Percentiles rank a stretch among this genome's conserved stretches.
These are phyloP conservation scores for Pachydiplax longipennis DNA, from an alignment of 2,888 invertebrate genomes.

Conservation along the genomic window DNA sequence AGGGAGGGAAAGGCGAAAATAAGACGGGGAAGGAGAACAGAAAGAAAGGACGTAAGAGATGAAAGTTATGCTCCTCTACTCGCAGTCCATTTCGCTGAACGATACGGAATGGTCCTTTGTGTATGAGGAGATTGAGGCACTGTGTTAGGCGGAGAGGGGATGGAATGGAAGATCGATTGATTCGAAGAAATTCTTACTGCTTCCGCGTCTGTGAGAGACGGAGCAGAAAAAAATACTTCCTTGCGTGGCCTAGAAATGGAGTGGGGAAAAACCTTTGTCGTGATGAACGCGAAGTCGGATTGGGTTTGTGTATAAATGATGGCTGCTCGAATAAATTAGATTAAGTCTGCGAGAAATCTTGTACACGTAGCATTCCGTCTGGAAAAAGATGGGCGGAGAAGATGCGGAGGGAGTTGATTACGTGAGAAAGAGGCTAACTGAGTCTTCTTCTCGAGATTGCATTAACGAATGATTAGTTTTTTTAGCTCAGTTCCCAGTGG, in stretches of 20 bases:
- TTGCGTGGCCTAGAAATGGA: background rate
- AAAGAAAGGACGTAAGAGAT: background rate
- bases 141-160: background rate
- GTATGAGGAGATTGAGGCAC: background rate
- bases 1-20: background rate
- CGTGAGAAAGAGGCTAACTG: background rate
- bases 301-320: slow-evolving; percentile 43
- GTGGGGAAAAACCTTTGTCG: slow-evolving; percentile 24
- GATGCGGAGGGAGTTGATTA: background rate
- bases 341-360: slow-evolving; percentile 35
- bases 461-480: background rate
- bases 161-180: background rate
- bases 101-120: background rate
- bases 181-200: background rate
- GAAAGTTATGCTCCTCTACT: background rate
- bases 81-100: background rate
- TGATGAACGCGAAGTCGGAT: slow-evolving; percentile 29
- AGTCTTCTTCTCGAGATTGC: background rate
- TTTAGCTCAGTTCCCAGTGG: background rate
- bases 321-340: slow-evolving; percentile 36
- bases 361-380: slow-evolving; percentile 33
- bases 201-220: background rate
- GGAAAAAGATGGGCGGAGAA: background rate
- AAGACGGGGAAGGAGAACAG: background rate
- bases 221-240: background rate